A percentile compares a stretch with the other conserved stretches of the same genome.
phyloP scores from a whole-genome alignment of 2,113 vertebrate species.

The Hippocampus barbouri region DNA sequence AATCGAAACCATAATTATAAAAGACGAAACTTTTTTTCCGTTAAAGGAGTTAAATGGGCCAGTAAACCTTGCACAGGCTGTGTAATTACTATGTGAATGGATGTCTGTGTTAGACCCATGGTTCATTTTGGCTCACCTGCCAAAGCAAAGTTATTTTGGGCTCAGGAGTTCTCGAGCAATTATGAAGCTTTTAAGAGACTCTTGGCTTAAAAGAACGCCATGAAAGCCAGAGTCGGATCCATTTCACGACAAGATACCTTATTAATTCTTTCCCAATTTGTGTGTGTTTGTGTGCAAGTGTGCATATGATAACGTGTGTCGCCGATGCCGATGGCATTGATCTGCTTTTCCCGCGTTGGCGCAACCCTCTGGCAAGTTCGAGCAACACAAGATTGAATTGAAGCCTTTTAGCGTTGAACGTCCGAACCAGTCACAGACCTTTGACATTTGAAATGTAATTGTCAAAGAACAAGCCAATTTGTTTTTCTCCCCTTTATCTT shows the following conservation, averaged over 20 bases:
- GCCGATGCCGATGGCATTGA: conserved; percentile 32
- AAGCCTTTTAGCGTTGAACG: conserved; percentile 21
- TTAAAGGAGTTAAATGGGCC: conserved; percentile 20
- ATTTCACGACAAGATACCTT: background rate
- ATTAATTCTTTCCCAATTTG: background rate
- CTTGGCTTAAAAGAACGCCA: background rate
- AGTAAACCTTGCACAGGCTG: background rate
- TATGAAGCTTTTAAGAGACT: background rate
- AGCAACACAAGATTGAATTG: conserved; percentile 29
- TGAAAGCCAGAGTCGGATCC: background rate
- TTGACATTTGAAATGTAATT: conserved; percentile 11
- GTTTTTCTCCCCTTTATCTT: background rate
- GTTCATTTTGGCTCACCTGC: background rate
- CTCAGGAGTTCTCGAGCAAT: background rate
- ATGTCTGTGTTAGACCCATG: conserved; percentile 2
- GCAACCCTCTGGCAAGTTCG: conserved; percentile 20
- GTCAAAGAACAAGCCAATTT: background rate
- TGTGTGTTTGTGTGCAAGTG: background rate
- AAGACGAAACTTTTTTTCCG: background rate
- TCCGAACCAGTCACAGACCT: conserved; percentile 12
- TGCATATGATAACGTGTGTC: background rate
- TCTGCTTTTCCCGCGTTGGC: conserved; percentile 11
- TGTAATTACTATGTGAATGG: conserved; percentile 15
- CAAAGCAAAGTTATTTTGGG: conserved; percentile 3
- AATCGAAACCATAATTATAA: conserved; percentile 15